Evolutionary conservation across 2,113 vertebrate genomes (phyloP).

Genomic region (Eulemur macaco): DNA sequence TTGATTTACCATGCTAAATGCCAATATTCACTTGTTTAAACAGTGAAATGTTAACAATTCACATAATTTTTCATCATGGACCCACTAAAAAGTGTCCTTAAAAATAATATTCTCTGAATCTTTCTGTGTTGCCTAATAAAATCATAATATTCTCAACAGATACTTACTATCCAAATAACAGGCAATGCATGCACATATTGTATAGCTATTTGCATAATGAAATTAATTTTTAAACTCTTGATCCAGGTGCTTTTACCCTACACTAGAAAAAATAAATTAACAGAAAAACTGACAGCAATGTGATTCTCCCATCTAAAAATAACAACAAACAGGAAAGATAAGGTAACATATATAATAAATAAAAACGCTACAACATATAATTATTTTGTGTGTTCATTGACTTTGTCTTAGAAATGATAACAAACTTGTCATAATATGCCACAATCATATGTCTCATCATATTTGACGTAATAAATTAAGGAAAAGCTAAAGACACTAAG

Average conservation of each 20-base stretch:
- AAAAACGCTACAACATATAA: neutral
- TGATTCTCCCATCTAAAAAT: conserved; percentile 3
- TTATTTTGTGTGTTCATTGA: neutral
- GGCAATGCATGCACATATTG: neutral
- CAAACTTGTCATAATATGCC: neutral
- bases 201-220: conserved; percentile 68
- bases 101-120: conserved; percentile 48
- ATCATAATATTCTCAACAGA: conserved; percentile 43
- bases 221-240: conserved; percentile 68
- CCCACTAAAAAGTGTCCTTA: neutral
- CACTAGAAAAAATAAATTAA: neutral
- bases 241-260: conserved; percentile 41
- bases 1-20: neutral
- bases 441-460: neutral
- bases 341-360: neutral
- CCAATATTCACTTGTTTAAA: neutral
- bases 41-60: neutral
- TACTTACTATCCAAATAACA: conserved; percentile 47
- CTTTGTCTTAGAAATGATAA: neutral
- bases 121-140: conserved; percentile 39
- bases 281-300: conserved; percentile 44
- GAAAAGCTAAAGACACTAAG: neutral
- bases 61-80: neutral
- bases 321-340: neutral
- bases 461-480: neutral